phyloP scores from a whole-genome alignment of 2,797 vertebrate genomes.

The Phataginus tetradactyla region DNA sequence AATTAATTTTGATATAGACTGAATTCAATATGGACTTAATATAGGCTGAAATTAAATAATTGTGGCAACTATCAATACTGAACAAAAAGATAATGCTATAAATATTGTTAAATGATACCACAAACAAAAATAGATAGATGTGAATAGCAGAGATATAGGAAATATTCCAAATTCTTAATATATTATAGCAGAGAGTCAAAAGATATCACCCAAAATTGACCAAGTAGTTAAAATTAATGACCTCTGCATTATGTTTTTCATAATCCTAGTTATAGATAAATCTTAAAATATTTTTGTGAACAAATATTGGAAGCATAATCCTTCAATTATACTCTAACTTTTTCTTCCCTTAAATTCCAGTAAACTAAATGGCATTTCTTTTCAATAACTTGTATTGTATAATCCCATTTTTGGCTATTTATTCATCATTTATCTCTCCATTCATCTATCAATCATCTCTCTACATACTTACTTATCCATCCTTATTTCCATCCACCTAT shows the following conservation, averaged over 20 bases:
- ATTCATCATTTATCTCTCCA: neutral
- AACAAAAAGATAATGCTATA: neutral
- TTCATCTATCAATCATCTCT: neutral
- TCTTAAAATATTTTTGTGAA: neutral
- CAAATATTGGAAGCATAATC: neutral
- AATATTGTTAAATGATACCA: neutral
- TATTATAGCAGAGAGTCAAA: neutral
- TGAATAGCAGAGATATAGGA: neutral
- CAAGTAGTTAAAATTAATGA: neutral
- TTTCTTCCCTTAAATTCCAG: slow-evolving; percentile 20
- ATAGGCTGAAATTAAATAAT: neutral
- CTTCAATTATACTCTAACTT: neutral
- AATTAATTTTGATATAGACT: slow-evolving; percentile 2
- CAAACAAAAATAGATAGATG: neutral
- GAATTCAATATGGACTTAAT: neutral
- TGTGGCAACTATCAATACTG: neutral
- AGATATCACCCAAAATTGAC: neutral
- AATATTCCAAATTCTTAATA: neutral
- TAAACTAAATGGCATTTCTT: neutral
- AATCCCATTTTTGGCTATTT: neutral
- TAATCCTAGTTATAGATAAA: neutral
- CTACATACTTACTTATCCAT: neutral
- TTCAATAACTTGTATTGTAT: neutral
- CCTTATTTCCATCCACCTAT: neutral
- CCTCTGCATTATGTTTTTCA: neutral